These are phyloP conservation scores for Elysia crispata DNA, from an alignment of 2,888 invertebrate species.

Conservation along the genomic window DNA sequence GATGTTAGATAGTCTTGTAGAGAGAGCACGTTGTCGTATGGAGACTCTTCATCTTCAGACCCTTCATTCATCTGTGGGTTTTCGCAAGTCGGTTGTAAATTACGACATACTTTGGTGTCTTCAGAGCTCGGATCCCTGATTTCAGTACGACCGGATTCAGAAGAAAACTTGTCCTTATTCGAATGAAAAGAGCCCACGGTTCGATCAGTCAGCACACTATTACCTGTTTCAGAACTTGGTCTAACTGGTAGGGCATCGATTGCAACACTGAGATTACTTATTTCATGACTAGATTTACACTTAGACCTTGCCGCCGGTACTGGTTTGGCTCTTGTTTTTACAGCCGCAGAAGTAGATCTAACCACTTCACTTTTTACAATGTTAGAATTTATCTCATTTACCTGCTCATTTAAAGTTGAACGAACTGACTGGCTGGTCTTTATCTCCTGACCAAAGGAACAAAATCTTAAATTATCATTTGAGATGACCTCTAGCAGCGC, in stretches of 20 bases:
- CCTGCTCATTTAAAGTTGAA: background rate
- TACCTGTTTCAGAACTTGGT: too few relatives aligned
- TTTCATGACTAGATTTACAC: too few relatives aligned
- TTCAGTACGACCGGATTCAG: too few relatives aligned
- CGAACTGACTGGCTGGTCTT: background rate
- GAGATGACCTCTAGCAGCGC: background rate
- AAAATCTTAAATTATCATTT: background rate
- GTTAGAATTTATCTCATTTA: background rate
- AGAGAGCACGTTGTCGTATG: background rate
- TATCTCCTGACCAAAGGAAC: background rate
- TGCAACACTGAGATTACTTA: too few relatives aligned
- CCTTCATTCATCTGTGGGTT: too few relatives aligned
- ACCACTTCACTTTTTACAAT: conserved; percentile 2
- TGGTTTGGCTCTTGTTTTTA: background rate
- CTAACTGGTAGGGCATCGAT: too few relatives aligned
- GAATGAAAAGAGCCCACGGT: too few relatives aligned
- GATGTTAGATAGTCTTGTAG: background rate
- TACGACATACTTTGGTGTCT: too few relatives aligned
- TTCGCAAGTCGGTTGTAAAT: too few relatives aligned
- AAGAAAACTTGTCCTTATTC: too few relatives aligned
- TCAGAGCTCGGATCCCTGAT: too few relatives aligned
- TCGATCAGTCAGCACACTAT: too few relatives aligned
- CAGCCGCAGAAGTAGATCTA: background rate
- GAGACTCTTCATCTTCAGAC: background rate
- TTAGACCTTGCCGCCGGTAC: background rate